Evolutionary conservation across 2,797 vertebrate species (phyloP).

Genomic region (Phoebastria nigripes): DNA sequence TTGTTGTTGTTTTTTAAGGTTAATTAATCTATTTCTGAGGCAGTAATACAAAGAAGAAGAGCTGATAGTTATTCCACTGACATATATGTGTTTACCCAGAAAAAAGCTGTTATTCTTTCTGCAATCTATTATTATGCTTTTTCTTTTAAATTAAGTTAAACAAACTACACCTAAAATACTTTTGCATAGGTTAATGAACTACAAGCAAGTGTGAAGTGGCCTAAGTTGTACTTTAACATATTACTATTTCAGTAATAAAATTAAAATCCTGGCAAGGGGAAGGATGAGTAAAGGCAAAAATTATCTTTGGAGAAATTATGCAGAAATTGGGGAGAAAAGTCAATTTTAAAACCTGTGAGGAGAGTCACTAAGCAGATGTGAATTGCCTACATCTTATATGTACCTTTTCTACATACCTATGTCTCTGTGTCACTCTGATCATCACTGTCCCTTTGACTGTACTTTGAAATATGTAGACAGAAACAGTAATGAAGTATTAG

Average conservation of each 20-base stretch:
- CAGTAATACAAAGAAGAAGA: neutral
- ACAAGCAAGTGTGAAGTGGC: neutral
- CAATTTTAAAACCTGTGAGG: neutral
- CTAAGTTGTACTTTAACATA: neutral
- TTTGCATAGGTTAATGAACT: neutral
- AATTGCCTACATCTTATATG: neutral
- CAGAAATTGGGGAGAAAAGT: neutral
- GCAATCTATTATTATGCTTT: neutral
- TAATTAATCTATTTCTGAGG: neutral
- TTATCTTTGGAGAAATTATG: neutral
- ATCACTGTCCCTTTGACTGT: neutral
- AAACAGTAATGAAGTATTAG: neutral
- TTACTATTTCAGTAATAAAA: neutral
- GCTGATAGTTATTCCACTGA: neutral
- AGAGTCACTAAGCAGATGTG: neutral
- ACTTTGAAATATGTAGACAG: neutral
- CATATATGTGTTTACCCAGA: neutral
- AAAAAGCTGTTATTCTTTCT: neutral
- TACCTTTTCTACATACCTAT: neutral
- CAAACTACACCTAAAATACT: neutral
- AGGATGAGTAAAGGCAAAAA: neutral
- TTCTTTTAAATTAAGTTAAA: neutral
- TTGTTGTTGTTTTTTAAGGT: neutral
- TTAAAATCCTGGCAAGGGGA: neutral
- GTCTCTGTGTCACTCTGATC: neutral